Conservation (phyloP, 2,888 invertebrate genomes). For the Parnassius apollo region DNA sequence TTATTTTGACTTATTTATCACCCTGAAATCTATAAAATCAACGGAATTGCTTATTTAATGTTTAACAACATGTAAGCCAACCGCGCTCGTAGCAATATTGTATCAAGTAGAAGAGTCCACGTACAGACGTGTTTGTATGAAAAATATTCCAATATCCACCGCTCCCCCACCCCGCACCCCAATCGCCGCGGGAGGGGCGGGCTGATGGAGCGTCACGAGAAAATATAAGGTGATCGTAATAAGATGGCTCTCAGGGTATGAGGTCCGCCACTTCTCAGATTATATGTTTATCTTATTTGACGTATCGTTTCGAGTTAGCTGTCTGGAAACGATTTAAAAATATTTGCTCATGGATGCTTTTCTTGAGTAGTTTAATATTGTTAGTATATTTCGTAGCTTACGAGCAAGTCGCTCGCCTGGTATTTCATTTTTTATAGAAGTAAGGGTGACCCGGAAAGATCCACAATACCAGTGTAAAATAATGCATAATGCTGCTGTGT, state of each 20-base stretch:
- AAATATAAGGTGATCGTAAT: constrained; percentile 64
- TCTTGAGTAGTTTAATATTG: not conserved
- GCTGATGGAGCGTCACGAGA: constrained; percentile 35
- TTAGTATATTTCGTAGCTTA: too few relatives aligned
- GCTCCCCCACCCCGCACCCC: constrained; percentile 35
- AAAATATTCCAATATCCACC: constrained; percentile 79
- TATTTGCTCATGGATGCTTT: not conserved
- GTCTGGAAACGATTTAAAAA: not conserved
- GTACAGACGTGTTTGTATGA: constrained; percentile 80
- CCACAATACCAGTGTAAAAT: too few relatives aligned
- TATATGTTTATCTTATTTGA: constrained; percentile 25
- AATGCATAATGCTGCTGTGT: too few relatives aligned
- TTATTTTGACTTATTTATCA: too few relatives aligned
- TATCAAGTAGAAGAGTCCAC: constrained; percentile 78
- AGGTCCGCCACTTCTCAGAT: constrained; percentile 31
- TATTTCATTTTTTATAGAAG: too few relatives aligned
- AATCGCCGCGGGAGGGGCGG: constrained; percentile 31
- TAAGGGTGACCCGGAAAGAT: too few relatives aligned
- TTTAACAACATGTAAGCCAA: constrained; percentile 51
- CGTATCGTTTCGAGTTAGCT: constrained; percentile 13
- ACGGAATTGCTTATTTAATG: not conserved
- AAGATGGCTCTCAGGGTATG: constrained; percentile 44
- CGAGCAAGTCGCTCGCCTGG: too few relatives aligned
- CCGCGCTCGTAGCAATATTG: constrained; percentile 64
- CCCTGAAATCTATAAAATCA: too few relatives aligned